Evolutionary conservation across 2,113 vertebrate genomes (phyloP).

Genomic region (Hypanus sabinus): DNA sequence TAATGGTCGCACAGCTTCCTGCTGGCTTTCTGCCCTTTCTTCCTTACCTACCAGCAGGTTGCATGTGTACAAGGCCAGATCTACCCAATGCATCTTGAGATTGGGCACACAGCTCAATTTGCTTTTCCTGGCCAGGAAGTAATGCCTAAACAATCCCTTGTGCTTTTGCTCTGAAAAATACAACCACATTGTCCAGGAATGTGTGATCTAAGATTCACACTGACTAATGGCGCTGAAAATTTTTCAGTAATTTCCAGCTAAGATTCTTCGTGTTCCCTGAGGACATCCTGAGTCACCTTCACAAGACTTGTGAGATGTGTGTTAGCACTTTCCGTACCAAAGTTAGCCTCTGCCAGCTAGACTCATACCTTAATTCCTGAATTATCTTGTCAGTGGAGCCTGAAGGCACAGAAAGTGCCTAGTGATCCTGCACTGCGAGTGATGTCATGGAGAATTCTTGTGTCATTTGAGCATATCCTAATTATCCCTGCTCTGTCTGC

Average conservation of each 20-base stretch:
- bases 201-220: neutral
- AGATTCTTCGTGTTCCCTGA: neutral
- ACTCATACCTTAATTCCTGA: conserved; percentile 21
- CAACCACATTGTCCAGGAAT: neutral
- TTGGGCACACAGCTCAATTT: neutral
- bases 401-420: neutral
- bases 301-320: neutral
- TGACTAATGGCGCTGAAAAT: neutral
- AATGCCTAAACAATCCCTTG: neutral
- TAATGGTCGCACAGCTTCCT: neutral
- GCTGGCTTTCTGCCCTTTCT: neutral
- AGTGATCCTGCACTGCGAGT: neutral
- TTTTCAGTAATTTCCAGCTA: neutral
- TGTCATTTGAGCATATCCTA: conserved; percentile 13
- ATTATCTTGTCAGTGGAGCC: conserved; percentile 3
- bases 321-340: neutral
- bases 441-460: neutral
- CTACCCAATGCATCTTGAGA: too few species aligned
- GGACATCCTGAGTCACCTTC: neutral
- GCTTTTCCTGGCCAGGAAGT: neutral
- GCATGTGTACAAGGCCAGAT: too few species aligned
- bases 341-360: neutral
- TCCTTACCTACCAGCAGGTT: neutral
- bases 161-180: neutral
- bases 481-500: neutral